Evolutionary conservation across 92 coral and sea anemone species (phyloP), one percentile per base, ranked within the genome.

Genomic region (Porites evermanni): DNA sequence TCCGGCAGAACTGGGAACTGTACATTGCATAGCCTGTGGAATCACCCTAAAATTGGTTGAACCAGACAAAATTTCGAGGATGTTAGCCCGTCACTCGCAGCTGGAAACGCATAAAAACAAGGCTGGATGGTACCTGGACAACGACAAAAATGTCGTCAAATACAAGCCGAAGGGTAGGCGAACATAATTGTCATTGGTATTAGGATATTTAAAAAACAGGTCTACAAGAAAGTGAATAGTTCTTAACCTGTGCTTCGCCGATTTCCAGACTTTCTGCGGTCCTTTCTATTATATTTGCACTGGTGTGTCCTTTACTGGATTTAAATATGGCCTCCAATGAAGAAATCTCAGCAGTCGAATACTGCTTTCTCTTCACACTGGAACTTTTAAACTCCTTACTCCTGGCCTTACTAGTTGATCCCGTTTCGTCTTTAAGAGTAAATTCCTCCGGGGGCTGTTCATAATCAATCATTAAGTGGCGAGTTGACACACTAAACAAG

Each of bases 81-180:
- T 70, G 74, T 70, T 70, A 70, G n/a, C 54, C n/a, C 54, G 74
- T 70, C 74, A 70, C 74, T 70, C 56, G 8, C 74, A 70, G n/a
- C 18, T 70, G 74, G 74, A 70, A 70, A 32, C 53, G 54, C 74
- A 70, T 70, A 70, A 70, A 70, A 70, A 70, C 74, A 70, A 70
- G 56, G 74, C 54, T 70, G 53, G 54, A 70, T 70, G 54, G 20
- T 14, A 44, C 74, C 56, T 29, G 53, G 74, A 70, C 74, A 70
- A 70, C 3, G 74, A 70, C 53, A 70, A 70, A 70, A 32, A 32
- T 70, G 74, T 70, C 53, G 74, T 70, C 53, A 38, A 38, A 70
- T 70, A 70, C 74, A 70, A 70, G 74, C 74, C 74, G 44, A 70
- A 70, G 74, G 74, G 53, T 70, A 70, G 74, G 74, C 74, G 54